Conservation (phyloP, 2,797 vertebrate species). For the Semaprochilodus insignis region DNA sequence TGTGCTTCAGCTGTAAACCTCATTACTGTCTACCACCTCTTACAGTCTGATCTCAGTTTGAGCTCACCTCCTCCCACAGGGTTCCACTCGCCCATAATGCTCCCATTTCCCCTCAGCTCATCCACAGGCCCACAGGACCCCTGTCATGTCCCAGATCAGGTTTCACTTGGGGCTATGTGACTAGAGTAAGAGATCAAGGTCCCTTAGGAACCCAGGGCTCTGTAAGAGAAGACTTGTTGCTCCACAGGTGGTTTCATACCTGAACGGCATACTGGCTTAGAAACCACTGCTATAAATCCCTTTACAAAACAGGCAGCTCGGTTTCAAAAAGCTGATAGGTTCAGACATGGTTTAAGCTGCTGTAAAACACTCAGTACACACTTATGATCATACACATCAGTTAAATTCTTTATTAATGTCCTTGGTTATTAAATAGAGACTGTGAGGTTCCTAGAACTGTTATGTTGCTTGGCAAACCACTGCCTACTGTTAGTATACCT, state of each 20-base stretch:
- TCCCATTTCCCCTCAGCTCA: slow-evolving; percentile 52
- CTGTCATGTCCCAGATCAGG: slow-evolving; percentile 30
- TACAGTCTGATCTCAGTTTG: slow-evolving; percentile 50
- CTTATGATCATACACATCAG: no score
- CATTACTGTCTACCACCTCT: slow-evolving; percentile 20
- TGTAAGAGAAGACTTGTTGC: slow-evolving; percentile 41
- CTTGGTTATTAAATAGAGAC: no score
- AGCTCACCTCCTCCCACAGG: slow-evolving; percentile 10
- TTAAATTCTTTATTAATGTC: no score
- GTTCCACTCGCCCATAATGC: slow-evolving; percentile 47
- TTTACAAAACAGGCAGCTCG: background rate
- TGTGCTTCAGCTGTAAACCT: slow-evolving; percentile 18
- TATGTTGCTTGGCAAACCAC: no score
- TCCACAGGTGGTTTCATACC: slow-evolving; percentile 16
- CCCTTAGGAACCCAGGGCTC: slow-evolving; percentile 43
- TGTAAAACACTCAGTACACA: no score
- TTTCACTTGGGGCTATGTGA: slow-evolving; percentile 53
- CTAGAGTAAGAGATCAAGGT: slow-evolving; percentile 51
- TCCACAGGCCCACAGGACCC: slow-evolving; percentile 27
- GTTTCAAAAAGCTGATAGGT: no score
- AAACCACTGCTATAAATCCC: background rate
- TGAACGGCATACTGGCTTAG: background rate
- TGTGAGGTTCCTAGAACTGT: no score
- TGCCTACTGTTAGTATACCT: no score
- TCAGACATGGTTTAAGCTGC: no score